Base-by-base conservation (phyloP, 1,140 invertebrate genomes). In the Lepidurus packardi region DNA sequence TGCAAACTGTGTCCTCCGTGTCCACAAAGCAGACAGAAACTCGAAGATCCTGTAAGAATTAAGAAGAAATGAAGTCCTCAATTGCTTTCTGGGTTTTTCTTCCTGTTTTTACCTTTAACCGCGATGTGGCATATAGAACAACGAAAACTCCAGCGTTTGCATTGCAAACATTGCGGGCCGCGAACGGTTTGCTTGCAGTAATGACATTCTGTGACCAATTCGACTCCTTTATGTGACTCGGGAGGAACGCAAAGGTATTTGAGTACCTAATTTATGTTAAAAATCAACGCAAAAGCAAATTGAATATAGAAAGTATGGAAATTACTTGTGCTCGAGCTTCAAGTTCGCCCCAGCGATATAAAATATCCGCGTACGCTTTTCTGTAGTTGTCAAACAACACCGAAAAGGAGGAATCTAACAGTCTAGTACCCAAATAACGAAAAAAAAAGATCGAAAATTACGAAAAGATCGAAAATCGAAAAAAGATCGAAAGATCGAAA, bases 1-100 rank as follows among this genome's bases (percentile, higher is more conserved):
- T 96, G 94, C 77, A 87, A 84, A 5, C 91, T 90, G 84, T 98
- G 96, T 9, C 95, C 95, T 45, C 94, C 95, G 86, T 98, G 96
- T 1, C 94, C 93, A 85, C 95, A 97, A 41, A 91, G 87, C 42
- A 93, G 85, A 83, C 95, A 97, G 80, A 92, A 91, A 82, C 91
- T 93, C 16, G 92, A 90, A 1, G 90, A 88, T 44, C 89, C 89
- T 90, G 74, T 74, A 81, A 83, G 78, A 42, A 84, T 43, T 73
- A 45, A 75, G 81, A 24, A 78, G 73, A 81, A 78, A n/a, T n/a
- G n/a, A n/a, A n/a, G n/a, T n/a, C n/a, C n/a, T n/a, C n/a, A n/a
- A n/a, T n/a, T n/a, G n/a, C n/a, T n/a, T n/a, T n/a, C n/a, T n/a
- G n/a, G n/a, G n/a, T n/a, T n/a, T n/a, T n/a, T n/a, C n/a, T n/a